Conservation (phyloP, 1,140 invertebrate species). For the Probaryconus sp. region DNA sequence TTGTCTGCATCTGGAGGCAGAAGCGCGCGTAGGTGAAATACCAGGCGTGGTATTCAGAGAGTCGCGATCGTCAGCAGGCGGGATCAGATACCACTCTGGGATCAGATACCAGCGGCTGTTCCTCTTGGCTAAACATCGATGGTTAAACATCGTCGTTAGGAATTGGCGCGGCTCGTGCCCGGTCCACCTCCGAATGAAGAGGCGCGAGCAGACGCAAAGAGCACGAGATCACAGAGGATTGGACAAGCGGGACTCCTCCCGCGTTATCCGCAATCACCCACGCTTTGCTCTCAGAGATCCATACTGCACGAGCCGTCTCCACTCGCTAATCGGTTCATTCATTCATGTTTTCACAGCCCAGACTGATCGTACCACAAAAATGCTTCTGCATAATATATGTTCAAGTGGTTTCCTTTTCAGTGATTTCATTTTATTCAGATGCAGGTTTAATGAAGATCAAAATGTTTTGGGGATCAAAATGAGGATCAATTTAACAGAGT, state of each 20-base stretch:
- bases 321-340: too few relatives aligned
- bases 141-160: constrained; percentile 35
- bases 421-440: too few relatives aligned
- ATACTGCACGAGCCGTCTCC: constrained; percentile 18
- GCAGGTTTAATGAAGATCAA: too few relatives aligned
- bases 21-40: constrained; percentile 28
- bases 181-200: constrained; percentile 50
- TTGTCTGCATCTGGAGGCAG: constrained; percentile 6
- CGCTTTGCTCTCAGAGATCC: constrained; percentile 62
- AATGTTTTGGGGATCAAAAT: too few relatives aligned
- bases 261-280: constrained; percentile 72
- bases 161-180: constrained; percentile 16
- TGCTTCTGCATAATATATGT: too few relatives aligned
- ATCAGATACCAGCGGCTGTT: constrained; percentile 36
- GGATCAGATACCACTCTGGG: constrained; percentile 44
- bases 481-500: too few relatives aligned
- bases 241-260: constrained; percentile 77
- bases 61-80: constrained; percentile 40
- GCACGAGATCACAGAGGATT: constrained; percentile 74
- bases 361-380: too few relatives aligned
- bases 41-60: constrained; percentile 58
- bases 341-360: too few relatives aligned
- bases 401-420: too few relatives aligned
- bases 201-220: constrained; percentile 42
- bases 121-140: constrained; percentile 33